Evolutionary conservation across 92 coral and sea anemone species (phyloP), one percentile per base, ranked within the genome.

Genomic region (Umimayanthus kanabou): DNA sequence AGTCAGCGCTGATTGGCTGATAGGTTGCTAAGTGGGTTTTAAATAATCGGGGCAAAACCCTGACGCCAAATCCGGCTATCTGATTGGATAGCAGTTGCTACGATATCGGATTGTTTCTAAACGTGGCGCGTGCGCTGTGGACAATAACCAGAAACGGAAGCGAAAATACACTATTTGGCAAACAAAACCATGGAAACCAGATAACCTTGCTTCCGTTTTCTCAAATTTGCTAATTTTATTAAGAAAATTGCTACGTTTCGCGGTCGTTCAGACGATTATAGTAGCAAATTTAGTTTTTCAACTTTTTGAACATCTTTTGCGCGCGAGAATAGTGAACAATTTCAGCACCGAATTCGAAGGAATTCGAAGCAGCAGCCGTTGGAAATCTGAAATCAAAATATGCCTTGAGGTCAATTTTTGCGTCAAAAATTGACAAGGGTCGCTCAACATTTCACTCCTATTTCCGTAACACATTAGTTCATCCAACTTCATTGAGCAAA

Each of bases 11-110:
- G 91, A 95, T 95, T 95, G 98, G 98, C 72, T 72, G 78, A 37
- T 69, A 37, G 72, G 98, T 95, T 93, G 98, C 98, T 91, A 90
- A 66, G 92, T 58, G 84, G 89, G 29, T 28, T 70, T 47, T 33
- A 83, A 23, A 83, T 84, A 93, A 90, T 86, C 77, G 13, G 88
- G 85, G 92, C 91, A 93, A 90, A 33, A 88, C 79, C 82, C 77
- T 65, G 96, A 95, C 94, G 98, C 96, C 75, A 75, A 92, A 93
- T 88, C 18, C 71, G 25, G 39, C 43, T 9, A 71, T 73, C 29
- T 87, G 94, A 93, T 93, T 92, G 93, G 97, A 77, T 58, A 37
- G 29, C 23, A 70, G 97, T 94, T 93, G 97, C 97, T 91, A 94
- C 76, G 95, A 94, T 85, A 84, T 89, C n/a, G 57, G 23, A 86